Percentiles rank a stretch among this genome's conserved stretches.
Conservation (phyloP, 2,888 invertebrate genomes). For the Coronaproctus castanopsis region DNA sequence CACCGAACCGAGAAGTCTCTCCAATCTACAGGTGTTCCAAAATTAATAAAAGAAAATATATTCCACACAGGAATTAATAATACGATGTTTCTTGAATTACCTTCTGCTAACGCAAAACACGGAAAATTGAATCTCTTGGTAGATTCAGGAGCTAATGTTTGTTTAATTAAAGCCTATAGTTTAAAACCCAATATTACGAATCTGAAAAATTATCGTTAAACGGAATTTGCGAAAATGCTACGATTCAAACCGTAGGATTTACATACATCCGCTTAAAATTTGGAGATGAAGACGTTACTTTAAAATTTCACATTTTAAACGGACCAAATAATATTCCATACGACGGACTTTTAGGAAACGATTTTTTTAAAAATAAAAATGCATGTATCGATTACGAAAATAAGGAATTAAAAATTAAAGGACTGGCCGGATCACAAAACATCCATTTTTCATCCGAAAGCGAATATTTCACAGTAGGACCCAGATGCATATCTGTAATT, state of each 20-base stretch:
- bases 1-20: neutral
- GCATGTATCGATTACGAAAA: constrained; percentile 1
- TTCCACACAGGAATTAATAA: too few species aligned
- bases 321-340: neutral
- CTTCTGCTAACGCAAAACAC: neutral
- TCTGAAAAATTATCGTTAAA: neutral
- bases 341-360: constrained; percentile 4
- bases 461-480: too few species aligned
- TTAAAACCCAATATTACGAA: neutral
- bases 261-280: neutral
- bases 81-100: neutral
- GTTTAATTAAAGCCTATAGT: neutral
- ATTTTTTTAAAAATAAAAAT: neutral
- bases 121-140: neutral
- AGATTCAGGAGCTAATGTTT: neutral
- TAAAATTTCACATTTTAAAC: neutral
- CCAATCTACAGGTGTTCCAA: neutral
- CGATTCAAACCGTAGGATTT: neutral
- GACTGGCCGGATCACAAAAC: too few species aligned
- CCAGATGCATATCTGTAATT: too few species aligned
- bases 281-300: neutral
- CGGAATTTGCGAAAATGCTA: neutral
- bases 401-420: too few species aligned
- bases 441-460: too few species aligned
- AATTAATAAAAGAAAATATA: neutral